phyloP scores from a whole-genome alignment of 2,113 vertebrate species.

The Cardinalis cardinalis region DNA sequence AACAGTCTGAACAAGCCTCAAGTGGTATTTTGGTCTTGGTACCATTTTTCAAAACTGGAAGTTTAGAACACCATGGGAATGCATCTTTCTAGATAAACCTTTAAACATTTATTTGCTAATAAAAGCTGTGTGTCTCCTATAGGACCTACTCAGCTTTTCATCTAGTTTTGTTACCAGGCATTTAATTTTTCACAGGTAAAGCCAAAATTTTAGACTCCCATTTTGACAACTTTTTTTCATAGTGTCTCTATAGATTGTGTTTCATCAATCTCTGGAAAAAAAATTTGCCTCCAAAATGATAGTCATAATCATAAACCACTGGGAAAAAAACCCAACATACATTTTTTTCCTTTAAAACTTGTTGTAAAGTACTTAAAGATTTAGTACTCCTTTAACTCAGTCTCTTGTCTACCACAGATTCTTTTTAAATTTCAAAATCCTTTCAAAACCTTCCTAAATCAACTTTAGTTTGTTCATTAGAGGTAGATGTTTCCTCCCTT shows the following conservation, averaged over 20 bases:
- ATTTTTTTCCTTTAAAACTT: not conserved
- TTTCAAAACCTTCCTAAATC: not conserved
- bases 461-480: not conserved
- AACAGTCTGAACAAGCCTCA: not conserved
- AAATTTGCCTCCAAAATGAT: not conserved
- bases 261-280: not conserved
- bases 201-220: not conserved
- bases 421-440: not conserved
- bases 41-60: not conserved
- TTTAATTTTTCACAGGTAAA: not conserved
- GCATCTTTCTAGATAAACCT: not conserved
- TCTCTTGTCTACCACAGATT: not conserved
- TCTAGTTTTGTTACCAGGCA: not conserved
- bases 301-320: not conserved
- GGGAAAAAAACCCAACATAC: rapidly evolving
- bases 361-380: not conserved
- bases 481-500: not conserved
- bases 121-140: not conserved
- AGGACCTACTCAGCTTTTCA: not conserved
- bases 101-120: not conserved
- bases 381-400: not conserved
- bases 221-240: not conserved
- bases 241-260: not conserved
- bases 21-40: not conserved
- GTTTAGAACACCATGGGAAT: not conserved